A percentile compares a stretch with the other conserved stretches of the same genome.
Conservation (phyloP, 2,797 vertebrate species). For the Mastacembelus armatus region DNA sequence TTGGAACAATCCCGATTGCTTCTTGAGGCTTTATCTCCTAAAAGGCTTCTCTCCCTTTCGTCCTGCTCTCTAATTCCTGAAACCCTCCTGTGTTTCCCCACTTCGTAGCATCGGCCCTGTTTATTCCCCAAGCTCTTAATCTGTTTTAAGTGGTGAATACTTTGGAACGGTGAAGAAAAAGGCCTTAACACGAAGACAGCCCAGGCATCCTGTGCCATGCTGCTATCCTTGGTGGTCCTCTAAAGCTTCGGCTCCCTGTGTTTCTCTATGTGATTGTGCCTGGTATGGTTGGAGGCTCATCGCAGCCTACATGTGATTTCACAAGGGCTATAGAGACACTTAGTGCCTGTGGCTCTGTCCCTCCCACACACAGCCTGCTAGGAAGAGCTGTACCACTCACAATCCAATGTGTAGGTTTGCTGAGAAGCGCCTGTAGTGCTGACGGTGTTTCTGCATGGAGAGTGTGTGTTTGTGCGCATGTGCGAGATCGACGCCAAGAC, state of each 20-base stretch:
- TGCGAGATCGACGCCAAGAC: slow-evolving; percentile 70
- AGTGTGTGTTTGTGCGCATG: slow-evolving; percentile 55
- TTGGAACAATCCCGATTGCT: slow-evolving; percentile 59
- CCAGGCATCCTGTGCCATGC: slow-evolving; percentile 57
- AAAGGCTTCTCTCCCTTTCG: slow-evolving; percentile 61
- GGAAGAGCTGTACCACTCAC: slow-evolving; percentile 65
- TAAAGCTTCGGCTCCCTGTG: slow-evolving; percentile 63
- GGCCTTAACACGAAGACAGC: slow-evolving; percentile 70
- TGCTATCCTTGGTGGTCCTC: slow-evolving; percentile 77
- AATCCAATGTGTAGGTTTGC: slow-evolving; percentile 78
- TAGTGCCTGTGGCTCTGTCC: slow-evolving; percentile 77
- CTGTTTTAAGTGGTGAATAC: slow-evolving; percentile 83
- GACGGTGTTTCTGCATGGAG: slow-evolving; percentile 57
- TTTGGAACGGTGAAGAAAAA: slow-evolving; percentile 77
- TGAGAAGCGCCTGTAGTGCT: slow-evolving; percentile 76
- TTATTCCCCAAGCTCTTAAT: slow-evolving; percentile 81
- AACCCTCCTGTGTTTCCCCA: slow-evolving; percentile 67
- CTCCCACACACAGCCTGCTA: slow-evolving; percentile 78
- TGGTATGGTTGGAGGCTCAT: slow-evolving; percentile 80
- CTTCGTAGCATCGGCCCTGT: slow-evolving; percentile 65
- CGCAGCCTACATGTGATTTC: slow-evolving; percentile 83
- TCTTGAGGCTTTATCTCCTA: slow-evolving; percentile 65
- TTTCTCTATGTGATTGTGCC: slow-evolving; percentile 69
- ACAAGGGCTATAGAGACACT: slow-evolving; percentile 80
- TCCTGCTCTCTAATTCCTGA: slow-evolving; percentile 72